Evolutionary conservation across 1,140 invertebrate genomes (phyloP).

Genomic region (Heliconius hermathena): DNA sequence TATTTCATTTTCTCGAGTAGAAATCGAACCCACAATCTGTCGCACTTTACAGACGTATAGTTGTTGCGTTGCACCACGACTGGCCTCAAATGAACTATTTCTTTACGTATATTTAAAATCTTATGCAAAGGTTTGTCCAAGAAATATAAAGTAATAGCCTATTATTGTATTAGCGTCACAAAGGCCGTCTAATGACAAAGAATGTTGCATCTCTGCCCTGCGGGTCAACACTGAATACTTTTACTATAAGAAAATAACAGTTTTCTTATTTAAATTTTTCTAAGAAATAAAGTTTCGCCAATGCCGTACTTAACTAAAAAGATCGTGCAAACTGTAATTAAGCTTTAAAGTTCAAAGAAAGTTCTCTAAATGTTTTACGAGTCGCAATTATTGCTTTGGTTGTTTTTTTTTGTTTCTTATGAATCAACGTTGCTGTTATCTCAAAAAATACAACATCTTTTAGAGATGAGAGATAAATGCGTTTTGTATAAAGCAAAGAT

Average conservation of each 20-base stretch:
- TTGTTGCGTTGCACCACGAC: too few species aligned
- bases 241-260: constrained; percentile 3
- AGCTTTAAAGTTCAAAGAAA: constrained; percentile 13
- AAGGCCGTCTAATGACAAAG: constrained; percentile 25
- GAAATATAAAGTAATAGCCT: constrained; percentile 14
- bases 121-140: constrained; percentile 6
- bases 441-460: neutral
- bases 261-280: constrained; percentile 21
- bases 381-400: constrained; percentile 10
- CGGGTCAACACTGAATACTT: constrained; percentile 12
- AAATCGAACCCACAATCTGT: too few species aligned
- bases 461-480: neutral
- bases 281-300: constrained; percentile 16
- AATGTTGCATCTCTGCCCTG: constrained; percentile 20
- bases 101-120: neutral
- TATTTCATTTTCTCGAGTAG: too few species aligned
- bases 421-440: neutral
- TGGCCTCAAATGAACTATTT: neutral
- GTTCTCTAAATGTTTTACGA: constrained; percentile 7
- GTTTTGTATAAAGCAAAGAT: neutral
- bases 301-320: constrained; percentile 8
- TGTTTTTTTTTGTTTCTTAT: neutral
- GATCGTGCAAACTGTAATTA: constrained; percentile 14
- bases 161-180: constrained; percentile 1
- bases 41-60: neutral